Evolutionary conservation across 2,888 invertebrate genomes (phyloP).

Genomic region (Quadroppia sp.): DNA sequence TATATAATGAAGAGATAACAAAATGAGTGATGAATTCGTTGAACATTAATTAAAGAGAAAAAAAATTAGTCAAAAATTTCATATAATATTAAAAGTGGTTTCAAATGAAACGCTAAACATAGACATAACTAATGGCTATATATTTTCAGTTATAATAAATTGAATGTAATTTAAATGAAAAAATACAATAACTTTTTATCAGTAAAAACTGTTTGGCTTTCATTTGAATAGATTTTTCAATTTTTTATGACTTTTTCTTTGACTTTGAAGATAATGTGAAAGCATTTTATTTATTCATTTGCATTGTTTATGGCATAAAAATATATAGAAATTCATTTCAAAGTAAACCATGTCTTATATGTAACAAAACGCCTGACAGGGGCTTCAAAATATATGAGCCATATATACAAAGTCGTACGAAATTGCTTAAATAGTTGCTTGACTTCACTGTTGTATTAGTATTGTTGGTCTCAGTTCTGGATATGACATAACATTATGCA

Average conservation of each 20-base stretch:
- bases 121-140: too few relatives aligned
- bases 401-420: neutral
- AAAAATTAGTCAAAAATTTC: too few relatives aligned
- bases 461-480: neutral
- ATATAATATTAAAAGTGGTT: too few relatives aligned
- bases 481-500: slow-evolving; percentile 8
- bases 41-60: too few relatives aligned
- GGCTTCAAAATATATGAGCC: neutral
- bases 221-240: neutral
- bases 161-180: too few relatives aligned
- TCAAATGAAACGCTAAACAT: too few relatives aligned
- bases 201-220: neutral
- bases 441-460: neutral
- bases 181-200: too few relatives aligned
- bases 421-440: too few relatives aligned
- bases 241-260: too few relatives aligned
- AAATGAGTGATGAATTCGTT: too few relatives aligned
- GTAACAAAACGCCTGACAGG: slow-evolving; percentile 18
- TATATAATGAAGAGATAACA: too few relatives aligned
- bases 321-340: neutral
- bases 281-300: slow-evolving; percentile 5
- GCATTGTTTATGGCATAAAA: neutral
- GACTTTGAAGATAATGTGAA: neutral
- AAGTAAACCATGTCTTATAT: slow-evolving; percentile 25
- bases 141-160: too few relatives aligned